These are phyloP conservation scores for Coendou prehensilis DNA, from an alignment of 2,797 vertebrate species.

Conservation along the genomic window DNA sequence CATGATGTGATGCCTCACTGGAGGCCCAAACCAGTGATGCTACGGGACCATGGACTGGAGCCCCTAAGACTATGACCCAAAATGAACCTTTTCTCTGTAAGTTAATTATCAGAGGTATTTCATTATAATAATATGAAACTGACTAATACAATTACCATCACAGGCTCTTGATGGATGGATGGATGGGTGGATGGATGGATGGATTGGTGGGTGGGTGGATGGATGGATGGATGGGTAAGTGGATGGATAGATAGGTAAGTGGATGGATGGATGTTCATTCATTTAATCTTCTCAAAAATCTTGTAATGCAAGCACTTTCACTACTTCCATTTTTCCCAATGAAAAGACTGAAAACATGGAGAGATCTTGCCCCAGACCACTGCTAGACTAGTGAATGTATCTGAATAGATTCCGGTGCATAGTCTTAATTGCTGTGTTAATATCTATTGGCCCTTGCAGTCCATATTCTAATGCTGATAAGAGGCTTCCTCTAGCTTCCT, in stretches of 20 bases:
- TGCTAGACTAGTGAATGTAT: not conserved
- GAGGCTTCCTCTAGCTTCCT: not conserved
- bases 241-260: not conserved
- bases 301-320: not conserved
- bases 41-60: too few relatives aligned
- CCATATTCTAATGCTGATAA: not conserved
- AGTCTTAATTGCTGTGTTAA: not conserved
- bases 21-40: not conserved
- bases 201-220: not conserved
- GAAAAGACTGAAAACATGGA: not conserved
- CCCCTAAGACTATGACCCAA: not conserved
- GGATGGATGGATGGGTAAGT: too few relatives aligned
- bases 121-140: not conserved
- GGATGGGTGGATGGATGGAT: not conserved
- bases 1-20: not conserved
- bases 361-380: not conserved
- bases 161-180: not conserved
- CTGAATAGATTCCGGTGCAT: not conserved
- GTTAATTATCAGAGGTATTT: not conserved
- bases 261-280: not conserved
- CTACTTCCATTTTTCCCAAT: not conserved
- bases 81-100: not conserved
- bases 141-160: not conserved
- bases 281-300: not conserved
- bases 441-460: accelerated